Evolutionary conservation across 2,113 vertebrate genomes (phyloP), one percentile per base, ranked within the genome.

Genomic region (Salminus brasiliensis): DNA sequence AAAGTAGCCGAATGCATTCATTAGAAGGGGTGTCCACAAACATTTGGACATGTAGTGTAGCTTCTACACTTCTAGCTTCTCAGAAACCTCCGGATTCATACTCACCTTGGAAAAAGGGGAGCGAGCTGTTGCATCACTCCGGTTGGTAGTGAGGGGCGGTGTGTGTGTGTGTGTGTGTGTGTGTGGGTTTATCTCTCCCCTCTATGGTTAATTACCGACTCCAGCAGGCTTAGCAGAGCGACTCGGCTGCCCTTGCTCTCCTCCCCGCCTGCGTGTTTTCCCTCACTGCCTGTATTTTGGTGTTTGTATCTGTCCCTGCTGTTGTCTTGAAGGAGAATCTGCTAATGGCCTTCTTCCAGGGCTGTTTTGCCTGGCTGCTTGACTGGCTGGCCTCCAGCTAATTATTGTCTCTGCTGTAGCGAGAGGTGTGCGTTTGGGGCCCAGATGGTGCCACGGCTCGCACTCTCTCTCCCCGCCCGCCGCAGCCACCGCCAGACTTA

Each of bases 161-260:
- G 43, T 68, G 39, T 53, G 45, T 63, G 41, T 55, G 55, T 71
- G 53, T 36, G 63, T 63, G 43, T 71, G 27, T 74, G 27, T 76
- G 75, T 36, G 23, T 43, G 45, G 53, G 49, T 81, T 74, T 69
- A 47, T 81, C 39, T 75, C 72, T 79, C 52, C 60, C 36, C 65
- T 34, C 67, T 68, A 63, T 72, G 36, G 72, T 70, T 85, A 82
- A 80, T 77, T 73, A 76, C 67, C 5, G 52, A 67, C 67, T 73
- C 49, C 11, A 32, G 62, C 65, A 41, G 65, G 36, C 21, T 43
- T 15, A 16, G 29, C 23, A 18, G 71, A 59, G 79, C 39, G 72
- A 30, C 72, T 71, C 29, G 11, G 45, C 72, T 27, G 55, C 23
- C 9, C n/a, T 18, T 60, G 9, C 32, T 68, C 34, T 25, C 45